These are phyloP conservation scores for Hedychridium roseum DNA, from an alignment of 2,888 invertebrate species.

Conservation along the genomic window DNA sequence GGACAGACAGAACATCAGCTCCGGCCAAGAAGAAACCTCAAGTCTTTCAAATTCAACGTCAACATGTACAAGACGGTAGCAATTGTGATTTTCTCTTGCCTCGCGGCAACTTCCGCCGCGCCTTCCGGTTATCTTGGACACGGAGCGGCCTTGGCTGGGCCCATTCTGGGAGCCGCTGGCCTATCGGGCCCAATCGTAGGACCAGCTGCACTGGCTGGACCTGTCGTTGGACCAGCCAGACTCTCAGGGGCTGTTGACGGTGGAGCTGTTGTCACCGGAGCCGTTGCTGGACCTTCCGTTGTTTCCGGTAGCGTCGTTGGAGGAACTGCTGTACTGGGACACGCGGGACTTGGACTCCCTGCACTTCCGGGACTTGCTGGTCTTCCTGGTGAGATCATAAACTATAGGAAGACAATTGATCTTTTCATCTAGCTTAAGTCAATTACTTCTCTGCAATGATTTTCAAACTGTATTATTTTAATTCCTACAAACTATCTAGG, in stretches of 20 bases:
- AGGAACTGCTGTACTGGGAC: constrained; percentile 46
- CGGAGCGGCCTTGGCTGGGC: constrained; percentile 53
- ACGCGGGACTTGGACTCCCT: constrained; percentile 9
- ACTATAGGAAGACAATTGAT: too few relatives aligned
- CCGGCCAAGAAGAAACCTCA: constrained; percentile 24
- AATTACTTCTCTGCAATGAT: too few relatives aligned
- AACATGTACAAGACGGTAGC: constrained; percentile 50
- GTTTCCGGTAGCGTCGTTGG: constrained; percentile 56
- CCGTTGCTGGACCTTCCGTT: constrained; percentile 57
- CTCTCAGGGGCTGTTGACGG: constrained; percentile 59
- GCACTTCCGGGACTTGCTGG: too few relatives aligned
- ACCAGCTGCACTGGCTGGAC: constrained; percentile 52
- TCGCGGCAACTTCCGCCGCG: constrained; percentile 50
- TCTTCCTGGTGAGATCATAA: too few relatives aligned
- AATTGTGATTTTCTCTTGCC: constrained; percentile 42
- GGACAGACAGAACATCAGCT: constrained; percentile 47
- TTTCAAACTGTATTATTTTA: too few relatives aligned
- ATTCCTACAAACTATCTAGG: too few relatives aligned
- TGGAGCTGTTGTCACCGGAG: constrained; percentile 58
- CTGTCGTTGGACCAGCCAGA: constrained; percentile 51
- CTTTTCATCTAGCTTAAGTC: too few relatives aligned
- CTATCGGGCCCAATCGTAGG: constrained; percentile 52
- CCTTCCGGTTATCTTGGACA: constrained; percentile 48
- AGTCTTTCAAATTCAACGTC: constrained; percentile 10
- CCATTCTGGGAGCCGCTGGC: constrained; percentile 49